Evolutionary conservation across 2,113 vertebrate genomes (phyloP).

Genomic region (Gobius niger): DNA sequence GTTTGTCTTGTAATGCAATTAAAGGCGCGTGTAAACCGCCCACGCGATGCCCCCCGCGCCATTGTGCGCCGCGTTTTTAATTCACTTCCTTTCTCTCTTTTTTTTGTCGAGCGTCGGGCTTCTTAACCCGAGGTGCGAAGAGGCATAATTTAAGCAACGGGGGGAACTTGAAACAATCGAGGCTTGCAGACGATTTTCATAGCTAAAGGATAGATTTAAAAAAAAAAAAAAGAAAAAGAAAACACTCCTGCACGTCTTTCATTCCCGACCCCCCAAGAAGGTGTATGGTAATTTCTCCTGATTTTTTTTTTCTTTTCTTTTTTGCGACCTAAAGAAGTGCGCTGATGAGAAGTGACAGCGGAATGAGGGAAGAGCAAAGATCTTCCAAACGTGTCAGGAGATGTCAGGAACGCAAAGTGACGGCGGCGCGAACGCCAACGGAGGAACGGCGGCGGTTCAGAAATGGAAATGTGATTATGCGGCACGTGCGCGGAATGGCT

Average conservation of each 20-base stretch:
- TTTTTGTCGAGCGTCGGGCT: conserved; percentile 71
- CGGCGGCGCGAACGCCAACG: conserved; percentile 71
- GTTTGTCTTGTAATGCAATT: conserved; percentile 85
- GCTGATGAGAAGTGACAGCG: conserved; percentile 81
- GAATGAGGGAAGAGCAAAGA: conserved; percentile 74
- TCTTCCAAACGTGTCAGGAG: conserved; percentile 76
- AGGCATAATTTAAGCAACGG: conserved; percentile 71
- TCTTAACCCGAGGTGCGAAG: conserved; percentile 77
- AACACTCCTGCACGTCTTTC: conserved; percentile 77
- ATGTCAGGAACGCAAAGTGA: conserved; percentile 75
- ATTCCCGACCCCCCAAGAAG: conserved; percentile 71
- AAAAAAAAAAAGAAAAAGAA: conserved; percentile 74
- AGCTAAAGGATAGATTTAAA: conserved; percentile 79
- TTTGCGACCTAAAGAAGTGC: conserved; percentile 80
- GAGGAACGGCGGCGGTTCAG: conserved; percentile 71
- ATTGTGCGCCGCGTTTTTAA: conserved; percentile 77
- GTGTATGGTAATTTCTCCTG: conserved; percentile 73
- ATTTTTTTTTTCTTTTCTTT: conserved; percentile 72
- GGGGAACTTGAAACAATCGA: conserved; percentile 75
- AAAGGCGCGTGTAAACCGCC: conserved; percentile 79
- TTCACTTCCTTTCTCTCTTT: conserved; percentile 73
- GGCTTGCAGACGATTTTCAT: conserved; percentile 68
- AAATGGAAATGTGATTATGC: conserved; percentile 73
- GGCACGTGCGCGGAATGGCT: conserved; percentile 46
- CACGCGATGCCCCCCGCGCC: conserved; percentile 66